phyloP scores from a whole-genome alignment of 2,888 invertebrate species.

The Macrosiphum euphorbiae region DNA sequence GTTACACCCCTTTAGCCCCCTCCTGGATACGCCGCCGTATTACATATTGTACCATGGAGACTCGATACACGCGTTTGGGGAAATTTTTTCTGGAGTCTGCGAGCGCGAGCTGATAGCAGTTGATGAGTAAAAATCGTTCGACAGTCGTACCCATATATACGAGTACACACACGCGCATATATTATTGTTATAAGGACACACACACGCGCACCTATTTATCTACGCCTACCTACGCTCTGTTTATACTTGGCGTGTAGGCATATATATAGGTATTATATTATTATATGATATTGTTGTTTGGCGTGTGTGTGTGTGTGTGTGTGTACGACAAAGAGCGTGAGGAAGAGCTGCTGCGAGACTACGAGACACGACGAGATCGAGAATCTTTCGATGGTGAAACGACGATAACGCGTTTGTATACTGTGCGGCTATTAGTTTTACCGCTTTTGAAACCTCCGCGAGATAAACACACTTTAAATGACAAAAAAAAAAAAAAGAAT shows the following conservation, averaged over 20 bases:
- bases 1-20: no score
- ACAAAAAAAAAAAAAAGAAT: constrained; percentile 42
- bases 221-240: not conserved
- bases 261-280: not conserved
- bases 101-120: not conserved
- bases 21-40: no score
- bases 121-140: not conserved
- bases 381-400: constrained; percentile 38
- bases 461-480: constrained; percentile 33
- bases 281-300: not conserved
- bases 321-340: not conserved
- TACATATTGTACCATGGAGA: no score
- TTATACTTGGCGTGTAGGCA: no score
- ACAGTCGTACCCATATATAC: not conserved
- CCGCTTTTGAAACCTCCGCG: constrained; percentile 43
- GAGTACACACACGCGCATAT: not conserved
- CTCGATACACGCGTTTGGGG: not conserved
- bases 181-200: not conserved
- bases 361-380: not conserved
- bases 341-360: not conserved
- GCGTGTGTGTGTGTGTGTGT: not conserved
- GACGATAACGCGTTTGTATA: constrained; percentile 40
- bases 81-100: not conserved
- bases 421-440: constrained; percentile 41
- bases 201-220: not conserved